Evolutionary conservation across 2,113 vertebrate species (phyloP), one percentile per base, ranked within the genome.

Genomic region (Trichomycterus rosablanca): DNA sequence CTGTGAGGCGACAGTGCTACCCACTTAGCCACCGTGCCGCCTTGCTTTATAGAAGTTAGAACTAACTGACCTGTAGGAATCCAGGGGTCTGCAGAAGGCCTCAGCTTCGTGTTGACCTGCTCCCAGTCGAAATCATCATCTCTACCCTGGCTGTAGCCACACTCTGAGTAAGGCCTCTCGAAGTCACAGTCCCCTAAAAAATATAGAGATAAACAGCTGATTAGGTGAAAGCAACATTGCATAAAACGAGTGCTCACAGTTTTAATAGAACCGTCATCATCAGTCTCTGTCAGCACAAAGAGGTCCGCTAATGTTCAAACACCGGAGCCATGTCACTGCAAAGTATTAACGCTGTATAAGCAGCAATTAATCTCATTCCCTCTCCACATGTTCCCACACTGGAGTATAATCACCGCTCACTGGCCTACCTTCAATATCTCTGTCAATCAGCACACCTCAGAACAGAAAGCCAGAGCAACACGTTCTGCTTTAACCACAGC

Each of bases 101-200:
- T 88, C 57, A 84, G 46, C 0, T 83, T 74, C 1, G 84, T 80
- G 66, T 91, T 95, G 63, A 90, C 87, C 68, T 92, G 91, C 55
- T 96, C 92, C 95, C 95, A 98, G 48, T 93, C 90, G 57, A 95
- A 90, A 77, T 97, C 93, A 34, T 95, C 91, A 0, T 92, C 88
- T 66, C 88, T 90, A 11, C 88, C 87, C 72, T 97, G 94, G 62
- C 84, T 86, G 16, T 95, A 93, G 11, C 84, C 83, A 59, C 95
- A 98, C 1, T 85, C 87, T 30, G 79, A 68, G 15, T 86, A 88
- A 0, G 89, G 80, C 62, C 89, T 82, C 71, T 92, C 89, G 1
- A 91, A 92, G 59, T 89, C 84, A 68, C 92, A 93, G 56, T 88
- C 90, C 48, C 90, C 92, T 93, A 76, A 26, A 58, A 32, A 66